These are phyloP conservation scores for Scartelaos histophorus DNA, from an alignment of 2,113 vertebrate genomes.

Conservation along the genomic window DNA sequence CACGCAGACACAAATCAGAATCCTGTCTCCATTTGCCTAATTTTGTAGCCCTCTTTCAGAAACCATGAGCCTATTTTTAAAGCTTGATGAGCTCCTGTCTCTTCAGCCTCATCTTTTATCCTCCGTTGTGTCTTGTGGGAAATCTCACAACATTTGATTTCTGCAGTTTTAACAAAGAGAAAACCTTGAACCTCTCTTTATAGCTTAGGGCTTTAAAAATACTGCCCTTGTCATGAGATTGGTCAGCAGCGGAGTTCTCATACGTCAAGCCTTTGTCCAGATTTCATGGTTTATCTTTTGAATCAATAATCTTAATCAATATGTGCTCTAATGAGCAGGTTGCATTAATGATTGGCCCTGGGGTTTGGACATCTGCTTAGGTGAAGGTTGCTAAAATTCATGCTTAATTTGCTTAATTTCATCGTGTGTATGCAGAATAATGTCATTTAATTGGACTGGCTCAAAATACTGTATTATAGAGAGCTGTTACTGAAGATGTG, in stretches of 20 bases:
- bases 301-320: slow-evolving; percentile 71
- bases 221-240: slow-evolving; percentile 22
- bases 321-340: slow-evolving; percentile 65
- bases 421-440: neutral
- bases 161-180: slow-evolving; percentile 10
- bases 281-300: slow-evolving; percentile 57
- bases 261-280: slow-evolving; percentile 40
- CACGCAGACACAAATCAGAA: slow-evolving; percentile 49
- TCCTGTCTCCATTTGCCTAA: slow-evolving; percentile 24
- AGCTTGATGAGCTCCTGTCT: slow-evolving; percentile 37
- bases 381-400: slow-evolving; percentile 16
- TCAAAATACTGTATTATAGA: neutral
- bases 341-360: slow-evolving; percentile 50
- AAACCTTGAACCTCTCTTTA: slow-evolving; percentile 25
- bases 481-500: neutral
- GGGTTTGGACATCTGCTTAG: slow-evolving; percentile 31
- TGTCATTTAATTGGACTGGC: neutral
- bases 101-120: slow-evolving; percentile 25
- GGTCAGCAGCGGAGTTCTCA: slow-evolving; percentile 24
- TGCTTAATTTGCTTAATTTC: neutral
- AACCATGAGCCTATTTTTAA: slow-evolving; percentile 34
- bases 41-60: slow-evolving; percentile 41
- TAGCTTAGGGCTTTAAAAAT: slow-evolving; percentile 21
- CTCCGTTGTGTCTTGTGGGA: slow-evolving; percentile 33
- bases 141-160: slow-evolving; percentile 35